Evolutionary conservation across 2,113 vertebrate genomes (phyloP).

Genomic region (Accipiter virgatus): DNA sequence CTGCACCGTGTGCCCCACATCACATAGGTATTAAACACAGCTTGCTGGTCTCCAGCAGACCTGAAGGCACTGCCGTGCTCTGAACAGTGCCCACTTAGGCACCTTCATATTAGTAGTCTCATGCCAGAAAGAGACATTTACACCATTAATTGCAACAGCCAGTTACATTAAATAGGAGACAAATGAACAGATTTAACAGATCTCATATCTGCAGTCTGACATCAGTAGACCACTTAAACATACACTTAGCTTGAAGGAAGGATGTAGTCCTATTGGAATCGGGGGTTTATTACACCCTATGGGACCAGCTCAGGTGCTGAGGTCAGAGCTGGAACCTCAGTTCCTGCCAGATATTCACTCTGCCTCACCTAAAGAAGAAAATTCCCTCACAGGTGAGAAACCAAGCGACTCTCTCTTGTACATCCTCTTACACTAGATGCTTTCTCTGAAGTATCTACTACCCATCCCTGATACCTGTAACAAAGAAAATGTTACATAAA

Average conservation of each 20-base stretch:
- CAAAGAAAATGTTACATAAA: not conserved
- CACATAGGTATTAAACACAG: not conserved
- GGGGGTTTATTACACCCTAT: not conserved
- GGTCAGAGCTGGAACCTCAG: not conserved
- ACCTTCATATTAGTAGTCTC: not conserved
- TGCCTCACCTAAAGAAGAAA: not conserved
- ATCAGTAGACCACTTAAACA: not conserved
- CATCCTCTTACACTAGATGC: not conserved
- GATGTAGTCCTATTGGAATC: not conserved
- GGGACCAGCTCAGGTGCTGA: not conserved
- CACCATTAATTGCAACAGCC: not conserved
- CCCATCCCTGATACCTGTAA: not conserved
- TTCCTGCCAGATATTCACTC: not conserved
- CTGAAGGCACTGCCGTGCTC: not conserved
- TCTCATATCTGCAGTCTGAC: not conserved
- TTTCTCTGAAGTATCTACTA: not conserved
- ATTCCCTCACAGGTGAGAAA: not conserved
- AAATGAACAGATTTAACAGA: not conserved
- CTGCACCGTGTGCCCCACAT: fast-evolving
- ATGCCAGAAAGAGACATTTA: not conserved
- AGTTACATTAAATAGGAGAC: not conserved
- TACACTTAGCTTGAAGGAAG: not conserved
- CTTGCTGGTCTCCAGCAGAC: not conserved
- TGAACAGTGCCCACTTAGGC: not conserved
- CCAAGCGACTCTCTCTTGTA: not conserved